Percentiles rank a stretch among this genome's conserved stretches.
These are phyloP conservation scores for Lochmaea capreae DNA, from an alignment of 2,888 invertebrate genomes.

Conservation along the genomic window DNA sequence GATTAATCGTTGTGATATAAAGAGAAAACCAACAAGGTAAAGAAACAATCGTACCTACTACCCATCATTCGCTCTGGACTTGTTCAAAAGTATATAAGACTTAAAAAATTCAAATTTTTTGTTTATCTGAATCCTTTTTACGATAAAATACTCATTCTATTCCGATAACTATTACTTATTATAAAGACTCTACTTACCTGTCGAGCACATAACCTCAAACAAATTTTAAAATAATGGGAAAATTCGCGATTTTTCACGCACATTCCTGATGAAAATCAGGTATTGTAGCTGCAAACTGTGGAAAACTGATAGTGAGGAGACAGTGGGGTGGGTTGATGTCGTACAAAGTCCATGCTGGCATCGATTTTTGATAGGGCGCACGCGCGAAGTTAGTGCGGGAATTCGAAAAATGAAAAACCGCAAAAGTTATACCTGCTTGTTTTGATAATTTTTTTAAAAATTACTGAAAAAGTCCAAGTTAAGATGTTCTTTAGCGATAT, in stretches of 20 bases:
- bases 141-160: too few species aligned
- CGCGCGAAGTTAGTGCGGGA: slow-evolving; percentile 39
- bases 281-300: slow-evolving; percentile 53
- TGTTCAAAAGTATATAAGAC: too few species aligned
- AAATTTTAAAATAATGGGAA: neutral
- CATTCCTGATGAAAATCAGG: slow-evolving; percentile 35
- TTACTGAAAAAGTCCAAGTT: too few species aligned
- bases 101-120: too few species aligned
- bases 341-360: slow-evolving; percentile 46
- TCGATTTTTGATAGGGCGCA: slow-evolving; percentile 37
- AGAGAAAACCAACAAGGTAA: too few species aligned
- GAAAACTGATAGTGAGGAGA: slow-evolving; percentile 55
- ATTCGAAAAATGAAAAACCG: slow-evolving; percentile 32
- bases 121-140: too few species aligned
- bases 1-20: too few species aligned
- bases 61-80: too few species aligned
- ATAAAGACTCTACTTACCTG: neutral
- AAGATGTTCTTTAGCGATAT: too few species aligned
- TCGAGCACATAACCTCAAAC: slow-evolving; percentile 30
- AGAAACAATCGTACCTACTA: too few species aligned
- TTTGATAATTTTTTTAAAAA: too few species aligned
- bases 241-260: slow-evolving; percentile 22
- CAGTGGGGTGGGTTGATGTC: slow-evolving; percentile 57
- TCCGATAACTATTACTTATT: too few species aligned
- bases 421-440: neutral